These are phyloP conservation scores for Aphrophora alni DNA, from an alignment of 2,888 invertebrate genomes.

Conservation along the genomic window DNA sequence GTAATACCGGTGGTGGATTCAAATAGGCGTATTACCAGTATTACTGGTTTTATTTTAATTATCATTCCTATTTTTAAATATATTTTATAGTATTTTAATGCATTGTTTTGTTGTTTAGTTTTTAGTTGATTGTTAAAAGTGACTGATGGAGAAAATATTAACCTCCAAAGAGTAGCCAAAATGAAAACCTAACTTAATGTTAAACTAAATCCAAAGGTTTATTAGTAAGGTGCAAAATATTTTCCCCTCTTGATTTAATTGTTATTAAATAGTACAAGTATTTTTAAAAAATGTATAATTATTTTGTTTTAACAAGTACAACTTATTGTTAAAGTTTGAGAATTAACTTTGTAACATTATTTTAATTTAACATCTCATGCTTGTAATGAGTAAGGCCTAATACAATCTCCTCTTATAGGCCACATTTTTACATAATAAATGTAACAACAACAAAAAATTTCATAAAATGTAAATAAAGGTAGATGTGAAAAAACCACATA, in stretches of 20 bases:
- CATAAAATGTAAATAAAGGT: too few species aligned
- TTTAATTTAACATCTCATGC: too few species aligned
- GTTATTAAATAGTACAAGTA: too few species aligned
- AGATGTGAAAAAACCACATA: too few species aligned
- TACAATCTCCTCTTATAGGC: too few species aligned
- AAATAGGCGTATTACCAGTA: background rate
- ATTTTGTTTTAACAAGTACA: background rate
- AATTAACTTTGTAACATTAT: background rate
- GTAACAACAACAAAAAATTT: too few species aligned
- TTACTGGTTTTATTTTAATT: background rate
- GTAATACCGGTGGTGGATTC: background rate
- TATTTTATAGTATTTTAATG: background rate
- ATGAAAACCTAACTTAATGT: background rate
- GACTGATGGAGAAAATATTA: background rate
- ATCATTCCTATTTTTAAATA: slow-evolving; percentile 3
- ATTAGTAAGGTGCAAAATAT: background rate
- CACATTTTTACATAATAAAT: too few species aligned
- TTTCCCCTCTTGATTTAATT: too few species aligned
- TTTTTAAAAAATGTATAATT: background rate
- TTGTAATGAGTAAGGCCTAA: too few species aligned
- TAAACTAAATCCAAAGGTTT: background rate
- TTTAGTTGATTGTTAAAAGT: background rate
- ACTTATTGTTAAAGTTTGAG: background rate
- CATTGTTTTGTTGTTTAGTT: slow-evolving; percentile 4
- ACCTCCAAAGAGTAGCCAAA: background rate